These are phyloP conservation scores for Drosophila mojavensis DNA, from an alignment of 1,140 invertebrate species.

Conservation along the genomic window DNA sequence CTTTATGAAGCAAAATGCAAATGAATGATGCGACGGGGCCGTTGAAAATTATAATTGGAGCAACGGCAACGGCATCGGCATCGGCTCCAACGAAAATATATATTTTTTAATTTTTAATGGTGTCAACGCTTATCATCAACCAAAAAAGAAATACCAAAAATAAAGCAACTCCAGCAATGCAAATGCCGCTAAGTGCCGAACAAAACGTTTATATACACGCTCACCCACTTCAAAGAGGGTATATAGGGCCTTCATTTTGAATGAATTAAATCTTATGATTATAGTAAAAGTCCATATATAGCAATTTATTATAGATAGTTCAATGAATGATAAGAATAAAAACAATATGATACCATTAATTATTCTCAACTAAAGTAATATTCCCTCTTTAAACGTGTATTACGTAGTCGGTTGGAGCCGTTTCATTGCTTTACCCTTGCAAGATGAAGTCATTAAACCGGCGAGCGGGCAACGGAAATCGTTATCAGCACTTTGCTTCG, in stretches of 20 bases:
- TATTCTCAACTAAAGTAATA: background rate
- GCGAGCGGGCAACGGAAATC: conserved; percentile 61
- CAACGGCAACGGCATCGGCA: conserved; percentile 18
- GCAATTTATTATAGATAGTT: too few species aligned
- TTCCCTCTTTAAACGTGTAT: background rate
- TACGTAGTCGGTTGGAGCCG: background rate
- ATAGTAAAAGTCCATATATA: too few species aligned
- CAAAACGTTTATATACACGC: conserved; percentile 62
- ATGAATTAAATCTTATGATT: too few species aligned
- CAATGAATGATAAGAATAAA: too few species aligned
- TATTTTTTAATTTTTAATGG: conserved; percentile 79
- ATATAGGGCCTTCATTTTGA: background rate
- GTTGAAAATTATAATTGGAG: conserved; percentile 79
- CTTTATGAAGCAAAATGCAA: conserved; percentile 58
- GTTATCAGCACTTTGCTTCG: conserved; percentile 79
- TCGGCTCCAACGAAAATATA: conserved; percentile 37
- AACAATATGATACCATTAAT: background rate
- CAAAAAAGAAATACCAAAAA: conserved; percentile 45
- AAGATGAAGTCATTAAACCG: conserved; percentile 69
- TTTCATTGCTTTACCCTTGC: background rate
- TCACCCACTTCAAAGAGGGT: background rate
- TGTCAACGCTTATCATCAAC: conserved; percentile 72
- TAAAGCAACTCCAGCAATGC: conserved; percentile 46
- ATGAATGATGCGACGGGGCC: conserved; percentile 68
- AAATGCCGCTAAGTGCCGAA: conserved; percentile 71